A percentile compares a stretch with the other conserved stretches of the same genome.
phyloP scores from a whole-genome alignment of 2,888 invertebrate species.

The Oligia strigilis region DNA sequence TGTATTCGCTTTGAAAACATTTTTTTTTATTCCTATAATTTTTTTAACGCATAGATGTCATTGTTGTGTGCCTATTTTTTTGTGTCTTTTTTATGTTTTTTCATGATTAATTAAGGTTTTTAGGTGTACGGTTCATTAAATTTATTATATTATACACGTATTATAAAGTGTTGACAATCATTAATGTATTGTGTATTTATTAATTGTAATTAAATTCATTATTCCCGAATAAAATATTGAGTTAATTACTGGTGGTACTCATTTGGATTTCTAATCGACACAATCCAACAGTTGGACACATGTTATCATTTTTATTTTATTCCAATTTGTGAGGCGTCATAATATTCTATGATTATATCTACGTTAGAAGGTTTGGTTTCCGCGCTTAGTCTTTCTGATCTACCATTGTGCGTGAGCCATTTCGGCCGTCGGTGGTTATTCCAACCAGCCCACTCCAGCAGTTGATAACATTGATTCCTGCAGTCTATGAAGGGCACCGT shows the following conservation, averaged over 20 bases:
- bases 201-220: slow-evolving; percentile 83
- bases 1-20: slow-evolving; percentile 65
- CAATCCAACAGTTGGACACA: not conserved
- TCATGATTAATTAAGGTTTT: slow-evolving; percentile 64
- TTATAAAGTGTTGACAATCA: slow-evolving; percentile 86
- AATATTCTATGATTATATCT: not conserved
- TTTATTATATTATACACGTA: slow-evolving; percentile 80
- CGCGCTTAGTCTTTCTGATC: too few species aligned
- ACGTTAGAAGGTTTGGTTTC: too few species aligned
- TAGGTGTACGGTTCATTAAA: slow-evolving; percentile 67
- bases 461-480: too few species aligned
- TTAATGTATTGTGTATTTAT: slow-evolving; percentile 86
- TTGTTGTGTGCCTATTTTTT: slow-evolving; percentile 47
- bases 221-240: slow-evolving; percentile 89
- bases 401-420: too few species aligned
- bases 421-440: too few species aligned
- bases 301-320: not conserved
- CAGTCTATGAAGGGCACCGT: too few species aligned
- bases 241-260: slow-evolving; percentile 73
- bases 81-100: slow-evolving; percentile 38
- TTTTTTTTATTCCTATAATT: slow-evolving; percentile 27
- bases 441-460: too few species aligned
- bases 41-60: slow-evolving; percentile 58
- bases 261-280: not conserved
- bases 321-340: not conserved